Base-by-base conservation (phyloP, 2,113 vertebrate species). In the Camelus dromedarius region DNA sequence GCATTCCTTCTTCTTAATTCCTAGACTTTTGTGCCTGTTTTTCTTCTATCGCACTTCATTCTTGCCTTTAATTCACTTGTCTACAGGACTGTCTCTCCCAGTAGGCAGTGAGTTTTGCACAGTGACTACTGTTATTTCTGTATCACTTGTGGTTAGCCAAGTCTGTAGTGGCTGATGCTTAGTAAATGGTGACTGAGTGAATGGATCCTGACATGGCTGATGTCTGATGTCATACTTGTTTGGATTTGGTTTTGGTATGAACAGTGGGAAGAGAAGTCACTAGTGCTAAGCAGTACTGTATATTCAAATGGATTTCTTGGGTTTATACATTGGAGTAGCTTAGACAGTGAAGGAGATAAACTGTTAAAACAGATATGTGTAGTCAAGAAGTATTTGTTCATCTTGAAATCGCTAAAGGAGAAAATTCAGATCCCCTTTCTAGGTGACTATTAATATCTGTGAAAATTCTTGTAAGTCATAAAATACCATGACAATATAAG, bases 11-110 rank as follows among this genome's bases (percentile, higher is more conserved):
- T 38, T 35, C 64, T 87, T 62, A 76, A 84, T 81, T 97, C 19
- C 24, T 2, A 96, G n/a, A 91, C 3, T 67, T 52, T 66, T 42
- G 18, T 88, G 13, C 2, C 13, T 81, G 0, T 13, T 72, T 96
- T 80, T 67, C 15, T 85, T 92, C 77, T 58, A n/a, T 69, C 70
- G 13, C 16, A n/a, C 32, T 77, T 84, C 66, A 85, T 87, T 94
- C 46, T 93, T 81, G 9, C 18, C n/a, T 16, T 72, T 10, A 76
- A 85, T 38, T 35, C 5, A 54, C 42, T 73, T 62, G 6, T 92
- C 64, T 87, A 69, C 14, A 76, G 52, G 8, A 72, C 69, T 54
- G 1, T 91, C 58, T 88, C 16, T 64, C 56, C 64, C 15, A 66
- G 12, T 46, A 54, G 66, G 1, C 32, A n/a, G 4, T 84, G 60